Conservation (phyloP, 2,113 vertebrate species). For the Neolamprologus sp. region DNA sequence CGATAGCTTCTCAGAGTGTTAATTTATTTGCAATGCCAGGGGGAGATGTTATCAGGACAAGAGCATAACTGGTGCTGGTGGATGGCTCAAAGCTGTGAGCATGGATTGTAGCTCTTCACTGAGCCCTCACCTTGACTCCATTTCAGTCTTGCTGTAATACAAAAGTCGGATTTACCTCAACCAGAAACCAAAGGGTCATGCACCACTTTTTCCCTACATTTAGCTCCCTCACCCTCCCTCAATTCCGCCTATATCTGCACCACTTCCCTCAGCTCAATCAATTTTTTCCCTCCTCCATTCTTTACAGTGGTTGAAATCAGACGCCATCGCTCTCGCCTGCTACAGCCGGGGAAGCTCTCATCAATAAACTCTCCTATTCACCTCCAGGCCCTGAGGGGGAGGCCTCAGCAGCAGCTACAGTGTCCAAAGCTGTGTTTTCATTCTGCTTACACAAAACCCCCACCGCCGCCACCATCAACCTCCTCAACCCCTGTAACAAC, state of each 20-base stretch:
- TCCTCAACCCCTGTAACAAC: constrained; percentile 24
- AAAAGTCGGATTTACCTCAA: not conserved
- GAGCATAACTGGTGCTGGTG: not conserved
- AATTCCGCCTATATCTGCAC: not conserved
- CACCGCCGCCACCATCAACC: not conserved
- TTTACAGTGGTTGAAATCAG: constrained; percentile 36
- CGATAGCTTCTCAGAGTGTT: not conserved
- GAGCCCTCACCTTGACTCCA: not conserved
- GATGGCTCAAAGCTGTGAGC: not conserved
- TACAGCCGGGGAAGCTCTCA: constrained; percentile 32
- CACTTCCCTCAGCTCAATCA: constrained; percentile 16
- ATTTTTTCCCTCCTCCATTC: not conserved
- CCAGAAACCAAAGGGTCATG: not conserved
- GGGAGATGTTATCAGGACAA: not conserved
- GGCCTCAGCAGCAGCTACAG: not conserved
- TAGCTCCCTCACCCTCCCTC: not conserved
- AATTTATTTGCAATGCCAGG: not conserved
- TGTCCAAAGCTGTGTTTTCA: constrained; percentile 20
- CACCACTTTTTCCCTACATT: not conserved
- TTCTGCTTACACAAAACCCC: not conserved
- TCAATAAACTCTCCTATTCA: constrained; percentile 15
- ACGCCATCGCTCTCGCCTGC: constrained; percentile 24
- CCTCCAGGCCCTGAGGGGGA: constrained; percentile 10
- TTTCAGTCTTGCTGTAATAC: not conserved
- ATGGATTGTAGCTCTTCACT: not conserved